Evolutionary conservation across 2,797 vertebrate genomes (phyloP), one percentile per base, ranked within the genome.

Genomic region (Acropternis orthonyx): DNA sequence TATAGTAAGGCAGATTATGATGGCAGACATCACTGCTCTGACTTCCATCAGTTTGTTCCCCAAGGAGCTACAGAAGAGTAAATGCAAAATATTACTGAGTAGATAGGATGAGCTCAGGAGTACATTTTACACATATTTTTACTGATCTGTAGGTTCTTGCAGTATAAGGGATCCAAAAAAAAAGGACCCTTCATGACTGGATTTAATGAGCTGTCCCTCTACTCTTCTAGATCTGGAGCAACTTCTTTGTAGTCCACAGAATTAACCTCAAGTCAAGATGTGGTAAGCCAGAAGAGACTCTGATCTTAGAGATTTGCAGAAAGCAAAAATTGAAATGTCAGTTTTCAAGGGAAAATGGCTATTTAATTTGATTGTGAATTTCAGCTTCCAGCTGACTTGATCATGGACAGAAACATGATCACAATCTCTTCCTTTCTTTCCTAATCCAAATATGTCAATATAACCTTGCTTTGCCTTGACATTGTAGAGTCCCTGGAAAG

Each of bases 391-490:
- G 41, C 65, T 82, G 86, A 91, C 39, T 90, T 91, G 79, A 86
- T 80, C 62, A 67, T 9, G 56, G 71, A 81, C n/a, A 77, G 5
- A 41, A 76, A 48, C 48, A 46, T 46, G 49, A 87, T 66, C 61
- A 44, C 15, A 56, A 76, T 65, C 30, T 54, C 67, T 74, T 71
- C 82, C 80, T 75, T 91, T 91, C 73, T 71, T 84, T 83, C 59
- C 18, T 66, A 79, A 85, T 94, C 83, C 68, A 79, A 48, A 3
- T 49, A 27, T 80, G 82, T 93, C 96, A 96, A 43, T 93, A 94
- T 63, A 90, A 88, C 79, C 77, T 92, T 92, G 92, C 55, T 91
- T 83, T 93, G 88, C 43, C 76, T 86, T 26, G 44, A 94, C 80
- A 56, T 28, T 43, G 41, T 81, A 81, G 61, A 80, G 76, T 92